Evolutionary conservation across 2,113 vertebrate species (phyloP).

Genomic region (Arenaria interpres): DNA sequence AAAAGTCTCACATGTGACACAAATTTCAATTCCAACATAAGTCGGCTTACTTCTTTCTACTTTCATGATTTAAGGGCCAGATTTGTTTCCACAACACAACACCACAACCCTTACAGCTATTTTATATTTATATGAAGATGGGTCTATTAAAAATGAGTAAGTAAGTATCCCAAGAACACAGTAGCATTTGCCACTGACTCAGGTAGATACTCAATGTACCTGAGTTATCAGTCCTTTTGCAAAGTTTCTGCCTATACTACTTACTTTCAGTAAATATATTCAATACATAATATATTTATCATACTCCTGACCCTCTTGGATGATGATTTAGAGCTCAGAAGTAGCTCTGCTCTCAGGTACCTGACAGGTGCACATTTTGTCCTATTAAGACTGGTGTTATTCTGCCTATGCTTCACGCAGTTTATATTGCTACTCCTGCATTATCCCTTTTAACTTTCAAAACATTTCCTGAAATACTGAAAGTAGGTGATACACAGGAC

Average conservation of each 20-base stretch:
- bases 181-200: neutral
- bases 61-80: neutral
- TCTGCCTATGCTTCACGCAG: accelerated
- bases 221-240: accelerated
- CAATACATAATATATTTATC: neutral
- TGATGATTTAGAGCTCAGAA: neutral
- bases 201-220: neutral
- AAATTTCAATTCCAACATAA: neutral
- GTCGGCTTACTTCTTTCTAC: neutral
- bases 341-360: neutral
- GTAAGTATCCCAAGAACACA: neutral
- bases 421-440: neutral
- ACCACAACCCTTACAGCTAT: neutral
- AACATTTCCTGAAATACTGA: neutral
- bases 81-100: neutral
- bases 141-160: neutral
- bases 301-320: neutral
- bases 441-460: neutral
- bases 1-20: neutral
- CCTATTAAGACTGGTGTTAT: neutral
- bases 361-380: neutral
- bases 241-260: neutral
- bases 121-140: neutral
- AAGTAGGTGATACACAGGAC: neutral
- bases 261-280: neutral